Evolutionary conservation across 2,113 vertebrate genomes (phyloP), one percentile per base, ranked within the genome.

Genomic region (Picathartes gymnocephalus): DNA sequence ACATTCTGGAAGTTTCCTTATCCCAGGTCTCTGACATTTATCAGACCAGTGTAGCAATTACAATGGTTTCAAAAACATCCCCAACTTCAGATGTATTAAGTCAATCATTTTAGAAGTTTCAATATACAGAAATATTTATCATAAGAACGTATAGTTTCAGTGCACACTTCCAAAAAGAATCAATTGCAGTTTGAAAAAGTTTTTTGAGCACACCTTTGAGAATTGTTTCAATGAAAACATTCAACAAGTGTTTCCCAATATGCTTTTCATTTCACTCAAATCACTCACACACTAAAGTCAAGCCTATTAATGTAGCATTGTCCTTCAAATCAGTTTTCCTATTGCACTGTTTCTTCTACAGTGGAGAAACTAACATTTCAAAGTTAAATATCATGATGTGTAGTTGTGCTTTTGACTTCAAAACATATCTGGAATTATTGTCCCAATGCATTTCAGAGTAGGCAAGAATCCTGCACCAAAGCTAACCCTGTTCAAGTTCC

Each of bases 1-100:
- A 95, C 40, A 65, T 54, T 61, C 27, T 68, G 15, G 17, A 95
- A 84, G 33, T 65, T 65, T 92, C 73, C 62, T 92, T 71, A 91
- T 77, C 42, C 57, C 62, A 84, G 8, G 18, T 54, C 35, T 86
- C 74, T 79, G 48, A 84, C 76, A 76, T 24, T 4, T 35, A 74
- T 81, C 45, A 68, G 31, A 68, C 35, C 83, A 92, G 11, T 33
- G 45, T 30, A 73, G 42, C 39, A 90, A 73, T 60, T 88, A 72
- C 7, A 89, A 5, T 44, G 15, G 33, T 77, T 91, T 90, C 81
- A 90, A 85, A 69, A 87, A 73, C 74, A 88, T 44, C 33, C 50
- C 30, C 9, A 61, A 51, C 22, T 82, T 85, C n/a, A 88, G 33
- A 70, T 45, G 56, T 31, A 72, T 25, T 84, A 47, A 64, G 25